Base-by-base conservation (phyloP, 2,113 vertebrate genomes). In the Salvelinus fontinalis region DNA sequence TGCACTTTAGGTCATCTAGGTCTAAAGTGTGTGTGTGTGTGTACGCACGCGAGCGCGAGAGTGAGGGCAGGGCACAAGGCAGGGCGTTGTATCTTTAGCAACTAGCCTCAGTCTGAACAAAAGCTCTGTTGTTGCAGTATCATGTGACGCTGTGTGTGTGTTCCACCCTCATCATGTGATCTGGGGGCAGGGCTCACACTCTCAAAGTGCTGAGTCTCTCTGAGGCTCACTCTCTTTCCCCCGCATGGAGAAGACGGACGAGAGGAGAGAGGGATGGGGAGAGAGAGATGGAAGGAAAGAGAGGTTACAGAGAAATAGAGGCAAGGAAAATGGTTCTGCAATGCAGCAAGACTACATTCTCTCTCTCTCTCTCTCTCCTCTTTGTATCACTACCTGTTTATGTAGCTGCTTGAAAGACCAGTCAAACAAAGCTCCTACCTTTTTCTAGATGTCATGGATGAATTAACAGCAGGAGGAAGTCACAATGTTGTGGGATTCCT, bases 161-260 rank as follows among this genome's bases (percentile, higher is more conserved):
- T 73, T 79, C 67, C 87, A 84, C 85, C 86, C 88, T 75, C 57
- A 84, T 92, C 91, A 93, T 93, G 92, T 93, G 92, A 93, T 86
- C 81, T 8, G 75, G 83, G 85, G 86, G 86, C 82, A 81, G 89
- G 87, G 90, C 85, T 84, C 85, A 75, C 76, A 76, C 77, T 83
- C 67, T 83, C 67, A 84, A 88, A 91, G 67, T 91, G 89, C 91
- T 91, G 91, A 92, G 88, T 92, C 54, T 83, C 82, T 87, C 66
- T 82, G 79, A 86, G 81, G 83, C 76, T 87, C 39, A 44, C 39
- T 44, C 39, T 44, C 51, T 81, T 88, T 89, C 84, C 66, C 82
- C 57, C 44, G 39, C 70, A 67, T 79, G 71, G 67, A 86, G 70
- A 75, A 83, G 80, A 31, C 83, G 75, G 60, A 68, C 78, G 31